Percentiles rank a stretch among this genome's conserved stretches.
These are phyloP conservation scores for Gymnarchus niloticus DNA, from an alignment of 2,113 vertebrate genomes.

Conservation along the genomic window DNA sequence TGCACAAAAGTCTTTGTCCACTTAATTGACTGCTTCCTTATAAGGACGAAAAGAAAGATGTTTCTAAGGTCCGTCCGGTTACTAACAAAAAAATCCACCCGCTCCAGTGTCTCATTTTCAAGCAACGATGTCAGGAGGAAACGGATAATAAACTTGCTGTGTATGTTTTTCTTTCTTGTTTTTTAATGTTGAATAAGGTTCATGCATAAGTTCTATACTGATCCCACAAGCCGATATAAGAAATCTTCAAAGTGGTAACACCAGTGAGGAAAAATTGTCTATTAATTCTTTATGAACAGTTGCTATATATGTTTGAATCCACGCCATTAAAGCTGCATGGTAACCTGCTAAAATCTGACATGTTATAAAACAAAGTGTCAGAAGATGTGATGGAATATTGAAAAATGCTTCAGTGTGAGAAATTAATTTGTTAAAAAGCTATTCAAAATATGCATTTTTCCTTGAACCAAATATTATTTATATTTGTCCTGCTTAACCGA, in stretches of 20 bases:
- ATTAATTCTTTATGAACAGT: neutral
- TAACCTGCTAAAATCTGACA: neutral
- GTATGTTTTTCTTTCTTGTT: neutral
- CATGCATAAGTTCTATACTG: neutral
- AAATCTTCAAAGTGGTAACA: neutral
- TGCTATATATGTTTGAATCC: neutral
- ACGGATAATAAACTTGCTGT: neutral
- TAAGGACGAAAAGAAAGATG: neutral
- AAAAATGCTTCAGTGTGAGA: neutral
- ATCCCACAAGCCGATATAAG: neutral
- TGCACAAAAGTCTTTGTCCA: neutral
- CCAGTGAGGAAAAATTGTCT: neutral
- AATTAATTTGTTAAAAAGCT: neutral
- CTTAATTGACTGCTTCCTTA: slow-evolving; percentile 5
- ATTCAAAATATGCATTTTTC: neutral
- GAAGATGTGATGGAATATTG: too few species aligned
- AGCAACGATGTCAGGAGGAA: neutral
- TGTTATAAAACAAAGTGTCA: neutral
- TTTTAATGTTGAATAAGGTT: neutral
- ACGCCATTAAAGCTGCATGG: neutral
- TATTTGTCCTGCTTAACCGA: neutral
- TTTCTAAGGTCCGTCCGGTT: neutral
- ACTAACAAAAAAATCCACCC: neutral
- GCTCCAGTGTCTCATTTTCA: neutral
- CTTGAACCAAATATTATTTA: neutral